Base-by-base conservation (phyloP, 2,113 vertebrate species). In the Picathartes gymnocephalus region DNA sequence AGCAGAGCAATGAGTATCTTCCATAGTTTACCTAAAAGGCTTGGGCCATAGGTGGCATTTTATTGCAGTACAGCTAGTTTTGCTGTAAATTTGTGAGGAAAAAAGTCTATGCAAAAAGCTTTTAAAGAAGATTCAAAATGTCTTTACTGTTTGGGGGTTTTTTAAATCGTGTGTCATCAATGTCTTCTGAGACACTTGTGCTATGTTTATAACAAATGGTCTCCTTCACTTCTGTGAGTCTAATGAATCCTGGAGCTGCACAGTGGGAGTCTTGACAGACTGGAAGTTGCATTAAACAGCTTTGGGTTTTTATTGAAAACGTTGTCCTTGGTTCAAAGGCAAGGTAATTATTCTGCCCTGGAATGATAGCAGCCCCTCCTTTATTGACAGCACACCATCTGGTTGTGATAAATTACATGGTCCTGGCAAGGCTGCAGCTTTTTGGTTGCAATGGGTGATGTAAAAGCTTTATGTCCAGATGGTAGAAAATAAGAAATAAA, bases 221-320 rank as follows among this genome's bases (percentile, higher is more conserved):
- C 68, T 70, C 40, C 44, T 92, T 73, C 25, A 66, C 30, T 94
- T 86, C 44, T 88, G 30, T 77, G 73, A 87, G 57, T 84, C 66
- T 84, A 79, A 47, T 62, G 80, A 91, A 82, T 88, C 65, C 40
- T 94, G 80, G 68, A 81, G 71, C 89, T 95, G 65, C 95, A 70
- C 91, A 84, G 95, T 94, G 88, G 95, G 96, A 88, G 85, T 85
- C 88, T 77, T 93, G 90, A 95, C 91, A 94, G 85, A 91, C 56
- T 96, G 85, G 90, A 95, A 96, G 86, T 95, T 96, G 73, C 81
- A 90, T 95, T 95, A 93, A 91, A 83, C 77, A 89, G 86, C 83
- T 92, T 88, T 83, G 51, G 11, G 60, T 48, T 95, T 96, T 92
- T 95, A 96, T 94, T 96, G 90, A 94, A 97, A 97, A 95, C 91